phyloP scores from a whole-genome alignment of 2,888 invertebrate genomes.

The Suillia variegata region DNA sequence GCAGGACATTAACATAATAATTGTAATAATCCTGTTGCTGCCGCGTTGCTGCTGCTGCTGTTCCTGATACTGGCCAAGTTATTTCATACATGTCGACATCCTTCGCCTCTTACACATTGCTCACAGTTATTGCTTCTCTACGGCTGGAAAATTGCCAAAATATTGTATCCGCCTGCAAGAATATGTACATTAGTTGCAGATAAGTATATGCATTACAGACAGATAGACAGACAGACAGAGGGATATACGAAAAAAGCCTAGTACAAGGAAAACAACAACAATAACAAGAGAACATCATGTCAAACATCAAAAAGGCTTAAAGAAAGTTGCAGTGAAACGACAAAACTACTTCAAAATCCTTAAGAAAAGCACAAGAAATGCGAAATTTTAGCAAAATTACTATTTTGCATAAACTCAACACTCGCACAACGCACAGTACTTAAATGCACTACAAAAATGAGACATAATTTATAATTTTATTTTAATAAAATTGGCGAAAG shows the following conservation, averaged over 20 bases:
- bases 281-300: background rate
- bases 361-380: background rate
- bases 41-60: slow-evolving; percentile 37
- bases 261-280: background rate
- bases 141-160: background rate
- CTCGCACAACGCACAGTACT: no score
- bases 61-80: no score
- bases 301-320: background rate
- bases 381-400: background rate
- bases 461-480: no score
- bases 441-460: no score
- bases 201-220: background rate
- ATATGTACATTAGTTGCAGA: background rate
- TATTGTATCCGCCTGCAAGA: background rate
- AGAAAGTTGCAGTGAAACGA: background rate
- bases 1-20: slow-evolving; percentile 45
- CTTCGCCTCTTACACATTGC: background rate
- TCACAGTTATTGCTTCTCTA: no score
- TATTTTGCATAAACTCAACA: background rate
- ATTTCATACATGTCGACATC: background rate
- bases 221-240: background rate
- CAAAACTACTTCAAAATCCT: no score
- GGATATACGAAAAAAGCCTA: background rate
- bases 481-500: no score
- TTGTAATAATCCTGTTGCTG: slow-evolving; percentile 48